Base-by-base conservation (phyloP, 2,888 invertebrate species). In the Macrosoma leucophasiata region DNA sequence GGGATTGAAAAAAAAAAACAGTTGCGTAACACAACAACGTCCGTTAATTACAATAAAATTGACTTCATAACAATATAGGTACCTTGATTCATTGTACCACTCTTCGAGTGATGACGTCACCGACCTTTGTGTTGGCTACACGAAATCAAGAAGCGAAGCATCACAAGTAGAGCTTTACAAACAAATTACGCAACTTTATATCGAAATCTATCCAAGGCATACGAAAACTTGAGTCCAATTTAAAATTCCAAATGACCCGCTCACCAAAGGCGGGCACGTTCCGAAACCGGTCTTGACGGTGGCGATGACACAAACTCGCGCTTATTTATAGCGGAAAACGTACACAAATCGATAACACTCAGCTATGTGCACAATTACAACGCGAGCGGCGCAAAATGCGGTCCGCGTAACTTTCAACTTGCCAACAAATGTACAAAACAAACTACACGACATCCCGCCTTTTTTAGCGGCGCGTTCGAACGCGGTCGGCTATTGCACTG, bases 311-410 rank as follows among this genome's bases (percentile, higher is more conserved):
- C 74, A 78, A 78, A 79, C 70, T 72, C 56, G 65, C 60, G 68
- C 70, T 76, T 79, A 79, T 78, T 78, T 75, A 74, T 73, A 78
- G 78, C 68, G 65, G 57, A 70, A 75, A 78, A 77, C 69, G 69
- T 76, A 77, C 57, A 79, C 74, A 77, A 79, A 81, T 79, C 78
- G 74, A 79, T 79, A 81, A 70, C 60, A 69, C 41, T 41, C 49
- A 52, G 52, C 58, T 59, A 61, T 56, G 48, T 63, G 56, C 62
- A 61, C 55, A 58, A 60, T 48, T 50, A 49, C 43, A 43, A 52
- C 39, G 44, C 42, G 40, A 47, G 50, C 50, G 49, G 48, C 58
- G 55, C 55, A 52, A 59, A 61, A 58, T 55, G 42, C 45, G 45
- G 46, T 50, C 53, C 40, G 41, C 48, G 34, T 51, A 55, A 59